These are phyloP conservation scores for Sesamia nonagrioides DNA, from an alignment of 1,140 invertebrate species.

Conservation along the genomic window DNA sequence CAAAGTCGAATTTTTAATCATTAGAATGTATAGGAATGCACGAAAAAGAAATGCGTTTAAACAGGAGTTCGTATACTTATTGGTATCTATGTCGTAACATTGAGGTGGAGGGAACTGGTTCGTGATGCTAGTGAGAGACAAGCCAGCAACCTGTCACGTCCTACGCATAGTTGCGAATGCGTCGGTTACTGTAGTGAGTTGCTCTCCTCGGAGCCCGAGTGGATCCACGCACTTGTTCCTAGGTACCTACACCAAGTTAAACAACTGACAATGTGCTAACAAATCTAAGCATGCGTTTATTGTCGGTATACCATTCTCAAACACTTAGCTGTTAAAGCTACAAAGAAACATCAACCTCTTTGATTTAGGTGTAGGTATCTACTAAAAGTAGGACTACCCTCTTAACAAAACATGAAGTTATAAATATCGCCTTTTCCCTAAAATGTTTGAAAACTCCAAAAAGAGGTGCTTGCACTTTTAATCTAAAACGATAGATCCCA, in stretches of 20 bases:
- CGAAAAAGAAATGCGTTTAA: constrained; percentile 35
- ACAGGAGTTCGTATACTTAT: constrained; percentile 2
- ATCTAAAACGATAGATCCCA: constrained; percentile 32
- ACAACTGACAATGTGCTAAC: constrained; percentile 7
- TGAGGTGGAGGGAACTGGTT: constrained; percentile 25
- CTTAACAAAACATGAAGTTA: constrained; percentile 18
- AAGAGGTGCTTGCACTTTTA: constrained; percentile 33
- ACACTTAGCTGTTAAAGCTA: background rate
- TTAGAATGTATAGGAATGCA: constrained; percentile 21
- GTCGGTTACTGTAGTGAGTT: constrained; percentile 8
- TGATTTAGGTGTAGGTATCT: background rate
- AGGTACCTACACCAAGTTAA: constrained; percentile 13
- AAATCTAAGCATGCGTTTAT: background rate
- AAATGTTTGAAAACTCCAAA: constrained; percentile 3
- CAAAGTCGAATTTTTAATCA: constrained; percentile 39
- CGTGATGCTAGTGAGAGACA: constrained; percentile 37
- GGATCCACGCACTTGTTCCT: constrained; percentile 2
- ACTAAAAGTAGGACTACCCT: constrained; percentile 3
- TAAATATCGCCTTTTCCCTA: background rate
- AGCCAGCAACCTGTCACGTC: constrained; percentile 39
- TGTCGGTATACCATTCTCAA: background rate
- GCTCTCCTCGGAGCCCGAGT: background rate
- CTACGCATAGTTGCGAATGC: constrained; percentile 43
- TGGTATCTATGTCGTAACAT: constrained; percentile 26
- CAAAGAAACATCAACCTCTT: background rate